phyloP scores from a whole-genome alignment of 2,888 invertebrate species.

The Hesperia comma region DNA sequence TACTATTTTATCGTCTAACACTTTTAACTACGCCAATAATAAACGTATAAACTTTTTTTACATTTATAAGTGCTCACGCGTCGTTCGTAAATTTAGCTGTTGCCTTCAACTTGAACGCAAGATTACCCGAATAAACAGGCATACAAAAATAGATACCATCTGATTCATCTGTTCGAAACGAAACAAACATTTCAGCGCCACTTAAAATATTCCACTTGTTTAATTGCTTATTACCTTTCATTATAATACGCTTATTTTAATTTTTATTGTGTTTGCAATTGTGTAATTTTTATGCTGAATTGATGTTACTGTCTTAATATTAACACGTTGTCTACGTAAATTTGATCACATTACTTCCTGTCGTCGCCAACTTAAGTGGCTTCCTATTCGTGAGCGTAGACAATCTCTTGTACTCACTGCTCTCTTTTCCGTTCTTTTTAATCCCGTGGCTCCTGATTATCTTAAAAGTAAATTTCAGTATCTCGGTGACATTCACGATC shows the following conservation, averaged over 20 bases:
- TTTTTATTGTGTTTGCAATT: conserved; percentile 7
- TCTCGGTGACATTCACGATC: too few relatives aligned
- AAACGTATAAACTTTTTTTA: conserved; percentile 22
- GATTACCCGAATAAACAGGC: conserved; percentile 40
- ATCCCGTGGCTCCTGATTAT: too few relatives aligned
- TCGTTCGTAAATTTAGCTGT: conserved; percentile 45
- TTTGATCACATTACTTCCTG: too few relatives aligned
- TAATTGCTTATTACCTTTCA: conserved; percentile 9
- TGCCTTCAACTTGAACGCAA: conserved; percentile 63
- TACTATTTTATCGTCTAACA: background rate
- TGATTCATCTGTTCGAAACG: conserved; percentile 14
- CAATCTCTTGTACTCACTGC: too few relatives aligned
- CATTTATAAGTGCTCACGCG: conserved; percentile 40
- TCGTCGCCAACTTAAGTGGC: too few relatives aligned
- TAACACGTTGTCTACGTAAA: too few relatives aligned
- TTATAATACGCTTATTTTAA: conserved; percentile 13
- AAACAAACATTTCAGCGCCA: conserved; percentile 8
- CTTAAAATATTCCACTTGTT: conserved; percentile 20
- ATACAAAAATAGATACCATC: conserved; percentile 25
- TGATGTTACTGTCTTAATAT: too few relatives aligned
- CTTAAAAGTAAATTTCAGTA: too few relatives aligned
- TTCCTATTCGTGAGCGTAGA: too few relatives aligned
- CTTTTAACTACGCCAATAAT: conserved; percentile 10
- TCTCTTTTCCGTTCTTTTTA: too few relatives aligned
- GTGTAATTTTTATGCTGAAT: background rate